Evolutionary conservation across 2,113 vertebrate genomes (phyloP), one percentile per base, ranked within the genome.

Genomic region (Poeciliopsis occidentalis): DNA sequence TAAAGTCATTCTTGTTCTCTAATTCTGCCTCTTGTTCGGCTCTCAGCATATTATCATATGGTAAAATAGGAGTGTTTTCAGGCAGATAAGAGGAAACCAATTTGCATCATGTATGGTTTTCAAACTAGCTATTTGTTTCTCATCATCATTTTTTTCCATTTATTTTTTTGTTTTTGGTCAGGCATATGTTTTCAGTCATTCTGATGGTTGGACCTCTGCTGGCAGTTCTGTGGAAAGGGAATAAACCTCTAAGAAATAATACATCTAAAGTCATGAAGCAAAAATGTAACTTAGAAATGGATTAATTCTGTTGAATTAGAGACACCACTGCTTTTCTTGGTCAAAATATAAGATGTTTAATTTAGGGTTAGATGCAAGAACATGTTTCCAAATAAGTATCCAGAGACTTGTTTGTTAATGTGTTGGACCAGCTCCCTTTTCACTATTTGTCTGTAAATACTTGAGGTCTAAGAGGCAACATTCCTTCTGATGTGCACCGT

Each of bases 1-100:
- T 67, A 76, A 12, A 26, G 24, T 71, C 30, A 60, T 15, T 39
- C 69, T 79, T 15, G 65, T 54, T 70, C 37, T 67, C 70, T 32
- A 32, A 67, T 29, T 41, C 63, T 41, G 41, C 8, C 57, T 2
- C 22, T 37, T 70, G 68, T 31, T 79, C 30, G 31, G 12, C 17
- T 57, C 24, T 73, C 54, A 24, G 51, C 39, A n/a, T 41, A n/a
- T n/a, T n/a, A 24, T 24, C 47, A 54, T 54, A 6, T 54, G 13
- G 47, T 22, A 24, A 19, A 51, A 51, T 51, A 51, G 17, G 47
- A 19, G 19, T 51, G 47, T 24, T 51, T 54, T 22, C 47, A 24
- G 15, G 6, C 19, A 22, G 47, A 6, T 24, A 54, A 54, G 1
- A 19, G 47, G 15, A 54, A 54, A 19, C 22, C 24, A 54, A 22